Evolutionary conservation across 64 coral and sea anemone genomes (phyloP).

Genomic region (Montipora sp.): DNA sequence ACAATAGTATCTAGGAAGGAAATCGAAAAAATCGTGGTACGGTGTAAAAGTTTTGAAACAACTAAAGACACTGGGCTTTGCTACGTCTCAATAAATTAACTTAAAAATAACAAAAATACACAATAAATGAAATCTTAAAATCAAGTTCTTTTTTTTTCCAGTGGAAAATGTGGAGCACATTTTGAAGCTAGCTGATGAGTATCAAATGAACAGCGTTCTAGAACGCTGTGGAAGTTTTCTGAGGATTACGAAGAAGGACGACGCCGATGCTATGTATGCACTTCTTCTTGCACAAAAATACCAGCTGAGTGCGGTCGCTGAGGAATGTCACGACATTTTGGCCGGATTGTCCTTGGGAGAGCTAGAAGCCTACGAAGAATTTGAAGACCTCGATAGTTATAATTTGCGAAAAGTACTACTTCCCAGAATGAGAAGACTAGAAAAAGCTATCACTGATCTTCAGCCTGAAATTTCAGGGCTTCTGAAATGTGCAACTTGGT

Average conservation of each 20-base stretch:
- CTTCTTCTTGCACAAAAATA: conserved; percentile 9
- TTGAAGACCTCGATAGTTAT: neutral
- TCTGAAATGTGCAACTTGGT: neutral
- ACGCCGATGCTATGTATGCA: neutral
- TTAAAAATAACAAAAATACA: too few species aligned
- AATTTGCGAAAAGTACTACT: neutral
- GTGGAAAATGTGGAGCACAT: conserved; percentile 1
- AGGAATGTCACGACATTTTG: neutral
- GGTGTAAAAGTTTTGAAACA: too few species aligned
- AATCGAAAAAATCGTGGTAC: too few species aligned
- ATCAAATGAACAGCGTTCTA: neutral
- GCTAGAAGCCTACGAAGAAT: neutral
- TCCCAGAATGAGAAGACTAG: neutral
- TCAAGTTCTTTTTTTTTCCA: neutral
- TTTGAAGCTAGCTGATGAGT: conserved; percentile 26
- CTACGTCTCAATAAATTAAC: too few species aligned
- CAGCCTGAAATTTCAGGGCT: neutral
- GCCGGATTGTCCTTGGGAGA: neutral
- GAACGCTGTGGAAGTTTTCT: neutral
- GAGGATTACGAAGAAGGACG: neutral
- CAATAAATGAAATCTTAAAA: too few species aligned
- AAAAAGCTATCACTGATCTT: neutral
- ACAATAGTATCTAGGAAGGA: too few species aligned
- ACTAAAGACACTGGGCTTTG: too few species aligned
- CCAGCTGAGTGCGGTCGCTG: neutral